Evolutionary conservation across 1,140 invertebrate species (phyloP).

Genomic region (Ceratitis capitata): DNA sequence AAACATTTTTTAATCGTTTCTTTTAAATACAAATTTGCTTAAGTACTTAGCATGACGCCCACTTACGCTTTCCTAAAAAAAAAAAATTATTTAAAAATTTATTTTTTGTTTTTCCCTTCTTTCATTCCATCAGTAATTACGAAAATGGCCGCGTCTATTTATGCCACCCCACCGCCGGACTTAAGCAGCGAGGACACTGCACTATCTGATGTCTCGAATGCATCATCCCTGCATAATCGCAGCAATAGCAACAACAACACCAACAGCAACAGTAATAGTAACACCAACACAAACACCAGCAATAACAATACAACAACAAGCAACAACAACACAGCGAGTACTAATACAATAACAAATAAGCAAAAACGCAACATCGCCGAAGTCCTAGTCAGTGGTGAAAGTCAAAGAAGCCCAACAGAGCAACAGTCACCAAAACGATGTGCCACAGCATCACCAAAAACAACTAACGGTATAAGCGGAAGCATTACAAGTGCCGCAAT

Average conservation of each 20-base stretch:
- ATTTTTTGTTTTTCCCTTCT: not conserved
- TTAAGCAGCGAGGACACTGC: slow-evolving; percentile 65
- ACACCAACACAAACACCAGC: slow-evolving; percentile 45
- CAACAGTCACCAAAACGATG: not conserved
- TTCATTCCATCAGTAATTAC: slow-evolving; percentile 55
- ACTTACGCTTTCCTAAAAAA: not conserved
- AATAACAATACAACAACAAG: slow-evolving; percentile 45
- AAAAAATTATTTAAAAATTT: not conserved
- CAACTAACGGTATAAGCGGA: slow-evolving; percentile 9
- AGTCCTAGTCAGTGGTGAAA: not conserved
- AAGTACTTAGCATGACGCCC: no score
- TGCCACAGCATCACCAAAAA: not conserved
- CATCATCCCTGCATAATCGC: slow-evolving; percentile 62
- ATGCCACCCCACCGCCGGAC: slow-evolving; percentile 66
- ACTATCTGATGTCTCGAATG: slow-evolving; percentile 64
- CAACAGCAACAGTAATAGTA: slow-evolving; percentile 43
- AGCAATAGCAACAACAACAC: slow-evolving; percentile 49
- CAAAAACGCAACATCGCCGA: not conserved
- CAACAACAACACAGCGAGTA: slow-evolving; percentile 43
- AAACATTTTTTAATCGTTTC: no score
- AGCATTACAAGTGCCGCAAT: slow-evolving; percentile 35
- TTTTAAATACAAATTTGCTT: no score
- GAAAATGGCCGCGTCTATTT: slow-evolving; percentile 66
- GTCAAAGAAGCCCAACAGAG: not conserved
- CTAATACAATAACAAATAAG: slow-evolving; percentile 5